Percentiles rank a stretch among this genome's conserved stretches.
These are phyloP conservation scores for Odontocolon sp. DNA, from an alignment of 2,888 invertebrate species.

Conservation along the genomic window DNA sequence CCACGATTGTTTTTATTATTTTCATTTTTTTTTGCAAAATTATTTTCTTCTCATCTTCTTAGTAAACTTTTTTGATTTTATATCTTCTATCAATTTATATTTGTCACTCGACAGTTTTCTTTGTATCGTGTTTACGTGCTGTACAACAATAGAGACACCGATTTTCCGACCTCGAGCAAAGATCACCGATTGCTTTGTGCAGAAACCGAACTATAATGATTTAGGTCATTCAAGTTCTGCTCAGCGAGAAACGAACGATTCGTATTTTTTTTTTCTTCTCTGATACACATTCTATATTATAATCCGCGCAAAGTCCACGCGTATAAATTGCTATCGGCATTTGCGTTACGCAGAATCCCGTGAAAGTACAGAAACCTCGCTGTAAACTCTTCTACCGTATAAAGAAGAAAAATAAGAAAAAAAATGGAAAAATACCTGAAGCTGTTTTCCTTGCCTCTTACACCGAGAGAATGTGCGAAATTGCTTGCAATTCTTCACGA, in stretches of 20 bases:
- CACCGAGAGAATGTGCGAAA: background rate
- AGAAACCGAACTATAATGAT: slow-evolving; percentile 9
- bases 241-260: background rate
- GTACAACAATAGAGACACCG: slow-evolving; percentile 6
- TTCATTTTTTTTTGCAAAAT: too few species aligned
- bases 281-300: slow-evolving; percentile 16
- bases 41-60: too few species aligned
- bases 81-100: too few species aligned
- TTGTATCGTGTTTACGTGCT: too few species aligned
- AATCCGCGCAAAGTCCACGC: slow-evolving; percentile 17
- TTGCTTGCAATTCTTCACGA: background rate
- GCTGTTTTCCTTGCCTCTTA: slow-evolving; percentile 18
- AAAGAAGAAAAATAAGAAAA: background rate
- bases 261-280: background rate
- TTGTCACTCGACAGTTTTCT: too few species aligned
- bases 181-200: slow-evolving; percentile 35
- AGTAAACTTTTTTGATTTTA: too few species aligned
- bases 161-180: slow-evolving; percentile 54
- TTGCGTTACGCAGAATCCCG: background rate
- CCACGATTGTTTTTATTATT: too few species aligned
- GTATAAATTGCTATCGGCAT: background rate
- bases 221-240: slow-evolving; percentile 53
- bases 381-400: background rate
- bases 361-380: slow-evolving; percentile 12
- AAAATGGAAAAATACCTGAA: background rate